phyloP scores from a whole-genome alignment of 2,113 vertebrate genomes.

The Zapornia atra region DNA sequence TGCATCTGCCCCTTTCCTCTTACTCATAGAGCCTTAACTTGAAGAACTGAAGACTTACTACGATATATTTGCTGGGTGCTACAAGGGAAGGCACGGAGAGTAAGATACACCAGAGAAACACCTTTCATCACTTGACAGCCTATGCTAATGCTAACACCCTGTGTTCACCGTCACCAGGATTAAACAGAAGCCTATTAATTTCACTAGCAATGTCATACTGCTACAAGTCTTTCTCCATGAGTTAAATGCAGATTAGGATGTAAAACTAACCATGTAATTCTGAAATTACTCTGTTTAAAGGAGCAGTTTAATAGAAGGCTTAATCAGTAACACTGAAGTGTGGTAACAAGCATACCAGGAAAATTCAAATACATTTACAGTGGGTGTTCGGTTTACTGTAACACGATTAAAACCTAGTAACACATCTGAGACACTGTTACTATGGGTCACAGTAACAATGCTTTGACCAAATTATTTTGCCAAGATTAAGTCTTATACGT shows the following conservation, averaged over 20 bases:
- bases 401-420: background rate
- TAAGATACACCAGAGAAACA: background rate
- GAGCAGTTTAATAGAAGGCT: background rate
- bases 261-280: background rate
- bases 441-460: rapidly evolving
- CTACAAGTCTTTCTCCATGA: background rate
- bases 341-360: background rate
- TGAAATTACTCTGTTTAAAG: background rate
- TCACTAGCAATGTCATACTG: background rate
- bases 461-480: background rate
- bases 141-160: background rate
- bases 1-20: background rate
- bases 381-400: background rate
- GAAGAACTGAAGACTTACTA: background rate
- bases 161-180: rapidly evolving
- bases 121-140: background rate
- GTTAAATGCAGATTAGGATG: background rate
- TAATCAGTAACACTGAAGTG: background rate
- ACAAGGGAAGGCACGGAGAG: background rate
- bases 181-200: background rate
- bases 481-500: background rate
- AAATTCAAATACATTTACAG: background rate
- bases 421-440: background rate
- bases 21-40: background rate
- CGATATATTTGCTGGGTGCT: background rate